phyloP scores from a whole-genome alignment of 1,140 invertebrate species.

The Drosophila teissieri region DNA sequence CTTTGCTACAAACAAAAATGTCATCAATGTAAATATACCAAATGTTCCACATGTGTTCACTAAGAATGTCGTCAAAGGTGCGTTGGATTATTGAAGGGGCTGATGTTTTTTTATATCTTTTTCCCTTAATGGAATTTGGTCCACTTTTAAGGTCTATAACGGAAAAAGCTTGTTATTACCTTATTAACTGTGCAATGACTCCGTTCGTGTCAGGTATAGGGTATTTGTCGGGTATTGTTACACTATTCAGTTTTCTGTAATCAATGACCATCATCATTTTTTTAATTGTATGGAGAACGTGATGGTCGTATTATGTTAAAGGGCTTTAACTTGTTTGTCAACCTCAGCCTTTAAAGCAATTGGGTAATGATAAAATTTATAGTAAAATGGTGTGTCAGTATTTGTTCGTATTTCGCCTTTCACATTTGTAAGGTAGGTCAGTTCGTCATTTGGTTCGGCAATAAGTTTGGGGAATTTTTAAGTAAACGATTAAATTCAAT shows the following conservation, averaged over 20 bases:
- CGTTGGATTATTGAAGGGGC: not conserved
- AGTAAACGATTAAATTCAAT: slow-evolving; percentile 9
- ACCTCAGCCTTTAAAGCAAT: slow-evolving; percentile 44
- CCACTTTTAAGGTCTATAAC: slow-evolving; percentile 6
- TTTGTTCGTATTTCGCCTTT: slow-evolving; percentile 43
- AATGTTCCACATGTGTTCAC: not conserved
- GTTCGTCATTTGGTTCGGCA: slow-evolving; percentile 34
- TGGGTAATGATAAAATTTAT: slow-evolving; percentile 51
- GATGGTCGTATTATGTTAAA: slow-evolving; percentile 52
- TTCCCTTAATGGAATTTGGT: not conserved
- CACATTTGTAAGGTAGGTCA: slow-evolving; percentile 40
- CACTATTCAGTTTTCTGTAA: not conserved
- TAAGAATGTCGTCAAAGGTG: not conserved
- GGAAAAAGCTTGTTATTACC: slow-evolving; percentile 3
- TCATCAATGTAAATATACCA: slow-evolving; percentile 4
- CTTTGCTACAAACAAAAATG: not conserved
- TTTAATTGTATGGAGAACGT: slow-evolving; percentile 40
- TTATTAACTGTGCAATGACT: not conserved
- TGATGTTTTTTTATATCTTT: not conserved
- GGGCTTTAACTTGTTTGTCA: slow-evolving; percentile 30
- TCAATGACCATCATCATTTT: slow-evolving; percentile 3
- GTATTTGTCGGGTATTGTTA: not conserved
- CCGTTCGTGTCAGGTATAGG: not conserved
- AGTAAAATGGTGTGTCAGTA: slow-evolving; percentile 34
- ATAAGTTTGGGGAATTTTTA: slow-evolving; percentile 16